These are phyloP conservation scores for Cercopithecus mitis DNA, from an alignment of 2,797 vertebrate genomes.

Conservation along the genomic window DNA sequence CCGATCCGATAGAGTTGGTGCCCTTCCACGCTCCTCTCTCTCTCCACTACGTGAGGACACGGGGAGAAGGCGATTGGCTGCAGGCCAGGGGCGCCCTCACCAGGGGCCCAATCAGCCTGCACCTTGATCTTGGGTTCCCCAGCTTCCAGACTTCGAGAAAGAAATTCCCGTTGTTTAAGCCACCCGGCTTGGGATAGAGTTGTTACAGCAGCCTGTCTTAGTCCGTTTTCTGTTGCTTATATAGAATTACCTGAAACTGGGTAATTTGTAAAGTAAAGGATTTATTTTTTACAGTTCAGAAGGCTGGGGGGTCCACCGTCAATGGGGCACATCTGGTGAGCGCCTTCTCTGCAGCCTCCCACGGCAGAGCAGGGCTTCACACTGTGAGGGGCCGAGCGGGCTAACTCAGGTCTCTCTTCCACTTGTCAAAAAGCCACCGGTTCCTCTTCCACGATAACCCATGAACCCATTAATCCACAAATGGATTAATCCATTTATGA, in stretches of 20 bases:
- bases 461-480: not conserved
- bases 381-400: not conserved
- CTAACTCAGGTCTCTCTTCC: not conserved
- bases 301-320: no score
- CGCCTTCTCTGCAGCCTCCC: not conserved
- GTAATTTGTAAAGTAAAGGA: not conserved
- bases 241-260: not conserved
- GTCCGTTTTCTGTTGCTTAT: not conserved
- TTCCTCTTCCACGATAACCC: not conserved
- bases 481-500: not conserved
- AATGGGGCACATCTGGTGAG: not conserved
- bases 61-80: not conserved
- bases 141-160: not conserved
- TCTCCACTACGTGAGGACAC: fast-evolving
- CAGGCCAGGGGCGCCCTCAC: not conserved
- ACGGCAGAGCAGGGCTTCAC: not conserved
- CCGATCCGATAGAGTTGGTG: not conserved
- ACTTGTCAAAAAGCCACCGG: not conserved
- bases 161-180: not conserved
- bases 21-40: not conserved
- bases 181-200: fast-evolving
- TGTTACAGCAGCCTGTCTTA: not conserved
- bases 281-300: not conserved
- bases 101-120: no score
- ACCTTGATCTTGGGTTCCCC: not conserved